A percentile compares a stretch with the other conserved stretches of the same genome.
Conservation (phyloP, 2,113 vertebrate genomes). For the Hystrix brachyura region DNA sequence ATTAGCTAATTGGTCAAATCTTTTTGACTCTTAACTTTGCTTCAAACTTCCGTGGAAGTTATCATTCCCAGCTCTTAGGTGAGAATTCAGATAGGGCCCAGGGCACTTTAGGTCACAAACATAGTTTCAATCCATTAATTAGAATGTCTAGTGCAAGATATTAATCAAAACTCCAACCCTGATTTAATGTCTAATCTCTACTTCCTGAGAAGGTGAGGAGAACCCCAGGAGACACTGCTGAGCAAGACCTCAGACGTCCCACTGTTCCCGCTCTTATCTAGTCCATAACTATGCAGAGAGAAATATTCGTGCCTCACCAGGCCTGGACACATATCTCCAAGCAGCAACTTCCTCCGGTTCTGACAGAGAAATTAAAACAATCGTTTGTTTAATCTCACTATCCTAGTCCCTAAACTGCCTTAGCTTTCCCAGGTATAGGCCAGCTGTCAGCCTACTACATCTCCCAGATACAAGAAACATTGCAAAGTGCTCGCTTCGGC, state of each 20-base stretch:
- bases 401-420: background rate
- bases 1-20: background rate
- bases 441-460: background rate
- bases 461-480: background rate
- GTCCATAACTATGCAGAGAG: background rate
- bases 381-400: background rate
- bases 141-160: conserved; percentile 3
- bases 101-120: background rate
- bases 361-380: background rate
- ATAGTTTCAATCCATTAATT: background rate
- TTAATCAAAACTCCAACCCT: conserved; percentile 10
- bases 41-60: background rate
- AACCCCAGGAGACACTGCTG: background rate
- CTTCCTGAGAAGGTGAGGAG: background rate
- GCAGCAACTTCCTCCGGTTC: background rate
- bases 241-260: background rate
- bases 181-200: background rate
- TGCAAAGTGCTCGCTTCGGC: background rate
- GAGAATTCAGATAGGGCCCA: background rate
- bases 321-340: background rate
- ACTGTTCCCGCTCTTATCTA: background rate
- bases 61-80: background rate
- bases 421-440: background rate
- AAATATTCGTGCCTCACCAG: background rate
- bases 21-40: background rate